phyloP scores from a whole-genome alignment of 2,797 vertebrate species.

The Sciurus carolinensis region DNA sequence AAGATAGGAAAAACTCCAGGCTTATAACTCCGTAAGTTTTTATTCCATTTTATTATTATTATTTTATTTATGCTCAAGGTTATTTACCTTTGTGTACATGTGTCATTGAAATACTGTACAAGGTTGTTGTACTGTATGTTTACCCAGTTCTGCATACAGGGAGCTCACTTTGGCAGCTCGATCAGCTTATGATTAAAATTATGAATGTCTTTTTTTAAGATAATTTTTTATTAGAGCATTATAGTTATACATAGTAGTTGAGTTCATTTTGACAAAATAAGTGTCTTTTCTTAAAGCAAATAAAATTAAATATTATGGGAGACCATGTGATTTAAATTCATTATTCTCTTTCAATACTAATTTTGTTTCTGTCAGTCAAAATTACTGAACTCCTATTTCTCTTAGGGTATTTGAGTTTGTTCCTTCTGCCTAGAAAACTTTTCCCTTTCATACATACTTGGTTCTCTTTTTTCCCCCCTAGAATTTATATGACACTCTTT shows the following conservation, averaged over 20 bases:
- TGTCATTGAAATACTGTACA: not conserved
- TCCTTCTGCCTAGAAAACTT: not conserved
- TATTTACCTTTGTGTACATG: not conserved
- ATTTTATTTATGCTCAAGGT: not conserved
- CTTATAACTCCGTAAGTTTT: not conserved
- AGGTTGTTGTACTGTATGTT: not conserved
- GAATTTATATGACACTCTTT: not conserved
- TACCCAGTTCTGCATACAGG: not conserved
- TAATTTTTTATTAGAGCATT: too few species aligned
- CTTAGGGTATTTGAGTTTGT: not conserved
- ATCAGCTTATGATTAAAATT: conserved; percentile 24
- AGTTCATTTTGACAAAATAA: too few species aligned
- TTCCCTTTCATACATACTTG: not conserved
- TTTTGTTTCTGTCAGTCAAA: not conserved
- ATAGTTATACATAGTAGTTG: too few species aligned
- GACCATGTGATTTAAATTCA: conserved; percentile 49
- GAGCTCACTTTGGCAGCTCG: not conserved
- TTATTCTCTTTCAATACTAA: not conserved
- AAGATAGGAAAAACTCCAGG: conserved; percentile 3
- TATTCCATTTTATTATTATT: not conserved
- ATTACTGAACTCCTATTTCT: not conserved
- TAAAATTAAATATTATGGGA: conserved; percentile 11
- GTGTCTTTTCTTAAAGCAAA: conserved; percentile 38
- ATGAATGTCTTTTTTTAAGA: not conserved
- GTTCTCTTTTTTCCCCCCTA: not conserved